phyloP scores from a whole-genome alignment of 2,888 invertebrate genomes.

The Luperina nickerlii region DNA sequence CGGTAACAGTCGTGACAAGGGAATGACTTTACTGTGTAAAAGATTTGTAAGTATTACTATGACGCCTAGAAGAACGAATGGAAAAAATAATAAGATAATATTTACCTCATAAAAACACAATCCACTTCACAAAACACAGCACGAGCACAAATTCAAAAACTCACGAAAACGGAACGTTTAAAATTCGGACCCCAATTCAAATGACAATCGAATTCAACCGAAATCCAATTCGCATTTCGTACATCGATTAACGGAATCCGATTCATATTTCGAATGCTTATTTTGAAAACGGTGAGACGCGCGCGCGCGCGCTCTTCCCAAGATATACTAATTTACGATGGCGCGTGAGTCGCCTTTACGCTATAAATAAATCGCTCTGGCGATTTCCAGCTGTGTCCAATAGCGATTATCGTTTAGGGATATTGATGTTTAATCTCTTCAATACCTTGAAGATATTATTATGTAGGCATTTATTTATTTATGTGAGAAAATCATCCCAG shows the following conservation, averaged over 20 bases:
- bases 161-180: conserved; percentile 49
- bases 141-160: conserved; percentile 55
- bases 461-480: not conserved
- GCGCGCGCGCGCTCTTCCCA: conserved; percentile 80
- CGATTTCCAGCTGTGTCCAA: conserved; percentile 69
- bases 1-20: not conserved
- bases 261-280: conserved; percentile 66
- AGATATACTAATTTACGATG: conserved; percentile 79
- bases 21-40: not conserved
- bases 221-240: conserved; percentile 55
- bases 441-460: not conserved
- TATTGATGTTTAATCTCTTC: conserved; percentile 56
- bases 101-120: conserved; percentile 57
- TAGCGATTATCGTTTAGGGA: conserved; percentile 62
- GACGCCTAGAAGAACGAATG: not conserved
- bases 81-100: not conserved
- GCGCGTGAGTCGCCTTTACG: conserved; percentile 75
- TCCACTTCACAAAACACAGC: conserved; percentile 58
- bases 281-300: conserved; percentile 69
- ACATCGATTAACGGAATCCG: conserved; percentile 59
- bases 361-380: conserved; percentile 81
- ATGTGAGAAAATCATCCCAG: not conserved
- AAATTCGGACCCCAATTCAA: conserved; percentile 66
- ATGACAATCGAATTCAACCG: conserved; percentile 55
- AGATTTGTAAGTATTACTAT: no score